phyloP scores from a whole-genome alignment of 2,113 vertebrate genomes.

The Pipra filicauda region DNA sequence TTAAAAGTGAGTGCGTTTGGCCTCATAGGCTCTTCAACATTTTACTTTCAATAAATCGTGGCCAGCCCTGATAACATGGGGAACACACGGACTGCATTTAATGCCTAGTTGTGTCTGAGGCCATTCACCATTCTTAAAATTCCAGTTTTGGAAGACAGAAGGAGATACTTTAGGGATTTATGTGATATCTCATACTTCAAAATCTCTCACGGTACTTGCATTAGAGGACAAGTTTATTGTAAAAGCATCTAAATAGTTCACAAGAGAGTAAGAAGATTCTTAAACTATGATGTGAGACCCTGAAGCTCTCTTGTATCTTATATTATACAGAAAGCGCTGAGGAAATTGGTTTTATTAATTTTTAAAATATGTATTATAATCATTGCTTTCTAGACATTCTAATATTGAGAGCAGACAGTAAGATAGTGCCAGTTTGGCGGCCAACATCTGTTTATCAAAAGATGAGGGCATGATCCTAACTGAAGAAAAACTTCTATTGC shows the following conservation, averaged over 20 bases:
- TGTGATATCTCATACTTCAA: neutral
- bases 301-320: neutral
- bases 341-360: neutral
- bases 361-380: neutral
- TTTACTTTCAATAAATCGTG: neutral
- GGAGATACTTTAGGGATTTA: neutral
- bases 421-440: neutral
- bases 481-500: neutral
- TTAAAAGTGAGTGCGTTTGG: neutral
- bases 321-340: neutral
- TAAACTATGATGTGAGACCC: neutral
- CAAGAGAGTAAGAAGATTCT: neutral
- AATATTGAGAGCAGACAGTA: neutral
- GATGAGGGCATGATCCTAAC: neutral
- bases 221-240: neutral
- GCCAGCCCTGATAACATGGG: neutral
- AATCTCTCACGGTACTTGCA: neutral
- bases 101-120: neutral
- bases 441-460: neutral
- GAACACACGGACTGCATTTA: neutral
- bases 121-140: neutral
- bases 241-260: neutral
- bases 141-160: neutral
- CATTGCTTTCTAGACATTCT: neutral
- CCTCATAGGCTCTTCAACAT: rapidly evolving